These are phyloP conservation scores for Tachina fera DNA, from an alignment of 2,888 invertebrate genomes.

Conservation along the genomic window DNA sequence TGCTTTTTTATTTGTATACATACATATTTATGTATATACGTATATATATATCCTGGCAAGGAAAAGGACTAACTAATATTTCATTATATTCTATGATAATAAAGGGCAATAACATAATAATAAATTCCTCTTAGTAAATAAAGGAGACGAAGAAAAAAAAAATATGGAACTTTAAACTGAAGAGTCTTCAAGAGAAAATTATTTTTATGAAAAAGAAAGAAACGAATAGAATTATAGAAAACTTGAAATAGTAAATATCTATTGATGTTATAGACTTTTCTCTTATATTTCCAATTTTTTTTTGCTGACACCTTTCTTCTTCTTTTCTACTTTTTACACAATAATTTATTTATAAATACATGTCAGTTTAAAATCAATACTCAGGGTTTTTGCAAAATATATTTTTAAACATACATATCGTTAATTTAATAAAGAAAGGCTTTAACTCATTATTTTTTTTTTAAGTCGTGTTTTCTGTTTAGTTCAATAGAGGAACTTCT, in stretches of 20 bases:
- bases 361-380: slow-evolving; percentile 38
- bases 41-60: background rate
- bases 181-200: background rate
- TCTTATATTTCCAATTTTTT: background rate
- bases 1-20: background rate
- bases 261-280: background rate
- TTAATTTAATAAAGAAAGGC: no score
- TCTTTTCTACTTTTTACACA: background rate
- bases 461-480: no score
- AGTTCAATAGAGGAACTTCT: no score
- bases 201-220: no score
- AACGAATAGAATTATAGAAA: no score
- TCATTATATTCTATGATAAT: background rate
- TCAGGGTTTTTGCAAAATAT: background rate
- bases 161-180: background rate
- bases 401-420: no score
- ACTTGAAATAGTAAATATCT: no score
- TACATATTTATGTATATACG: no score
- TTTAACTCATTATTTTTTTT: no score
- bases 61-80: background rate
- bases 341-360: slow-evolving; percentile 43
- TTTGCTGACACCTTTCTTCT: background rate
- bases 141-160: background rate
- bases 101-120: background rate
- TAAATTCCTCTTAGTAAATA: background rate